Conservation (phyloP, 2,888 invertebrate genomes). For the Oscheius sp. region DNA sequence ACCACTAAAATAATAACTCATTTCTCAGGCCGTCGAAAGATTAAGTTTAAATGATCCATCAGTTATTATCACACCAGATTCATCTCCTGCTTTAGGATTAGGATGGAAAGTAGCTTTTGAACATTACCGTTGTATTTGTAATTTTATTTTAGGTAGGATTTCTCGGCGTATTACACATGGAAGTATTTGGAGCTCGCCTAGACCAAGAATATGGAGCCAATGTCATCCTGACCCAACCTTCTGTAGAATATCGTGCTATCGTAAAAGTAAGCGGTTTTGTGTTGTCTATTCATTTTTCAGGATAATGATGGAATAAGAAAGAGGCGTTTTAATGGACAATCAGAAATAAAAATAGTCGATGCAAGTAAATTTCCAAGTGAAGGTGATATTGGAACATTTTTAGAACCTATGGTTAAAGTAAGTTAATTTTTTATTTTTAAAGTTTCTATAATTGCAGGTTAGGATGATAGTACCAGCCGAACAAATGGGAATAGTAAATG, state of each 20-base stretch:
- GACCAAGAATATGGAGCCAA: conserved; percentile 77
- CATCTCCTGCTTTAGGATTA: conserved; percentile 76
- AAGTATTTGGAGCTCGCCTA: conserved; percentile 76
- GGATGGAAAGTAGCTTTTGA: conserved; percentile 74
- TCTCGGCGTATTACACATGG: conserved; percentile 77
- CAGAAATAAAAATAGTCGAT: conserved; percentile 62
- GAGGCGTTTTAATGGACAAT: conserved; percentile 62
- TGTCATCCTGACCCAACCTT: conserved; percentile 77
- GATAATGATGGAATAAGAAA: conserved; percentile 69
- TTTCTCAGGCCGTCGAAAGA: conserved; percentile 85
- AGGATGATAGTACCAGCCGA: conserved; percentile 67
- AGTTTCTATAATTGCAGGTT: conserved; percentile 40
- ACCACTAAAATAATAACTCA: conserved; percentile 73
- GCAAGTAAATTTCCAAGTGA: conserved; percentile 63
- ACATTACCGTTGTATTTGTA: not conserved
- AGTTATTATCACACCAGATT: conserved; percentile 84
- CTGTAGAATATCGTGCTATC: conserved; percentile 76
- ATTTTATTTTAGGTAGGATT: conserved; percentile 61
- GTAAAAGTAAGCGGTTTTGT: conserved; percentile 44
- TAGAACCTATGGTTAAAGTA: conserved; percentile 69
- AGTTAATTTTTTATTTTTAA: conserved; percentile 28
- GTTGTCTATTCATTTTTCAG: conserved; percentile 35
- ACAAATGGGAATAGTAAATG: conserved; percentile 65
- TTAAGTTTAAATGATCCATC: conserved; percentile 93
- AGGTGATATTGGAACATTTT: conserved; percentile 60